A percentile compares a stretch with the other conserved stretches of the same genome.
These are phyloP conservation scores for Etia nguti DNA, from an alignment of 2,113 vertebrate genomes.

Conservation along the genomic window DNA sequence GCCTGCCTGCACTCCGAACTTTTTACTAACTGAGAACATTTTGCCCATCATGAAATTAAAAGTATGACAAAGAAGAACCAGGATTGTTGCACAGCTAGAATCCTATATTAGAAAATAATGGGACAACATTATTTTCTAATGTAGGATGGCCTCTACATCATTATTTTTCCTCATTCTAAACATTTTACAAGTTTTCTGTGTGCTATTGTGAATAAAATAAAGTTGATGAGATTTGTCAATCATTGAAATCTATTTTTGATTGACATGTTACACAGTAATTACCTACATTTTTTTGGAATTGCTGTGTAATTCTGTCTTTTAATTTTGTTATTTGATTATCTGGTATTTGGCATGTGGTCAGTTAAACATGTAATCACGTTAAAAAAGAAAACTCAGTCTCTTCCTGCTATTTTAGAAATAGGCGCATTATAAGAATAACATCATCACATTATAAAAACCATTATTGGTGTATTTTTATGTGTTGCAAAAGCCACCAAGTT, in stretches of 20 bases:
- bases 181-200: not conserved
- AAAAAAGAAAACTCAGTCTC: not conserved
- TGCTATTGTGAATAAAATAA: not conserved
- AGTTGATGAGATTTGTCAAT: not conserved
- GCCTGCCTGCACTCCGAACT: too few species aligned
- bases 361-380: not conserved
- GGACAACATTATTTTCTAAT: not conserved
- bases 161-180: not conserved
- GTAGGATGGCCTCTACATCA: not conserved
- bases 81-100: too few species aligned
- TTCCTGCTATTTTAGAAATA: not conserved
- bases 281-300: not conserved
- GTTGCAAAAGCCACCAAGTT: not conserved
- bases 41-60: too few species aligned
- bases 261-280: not conserved
- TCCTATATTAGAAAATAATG: not conserved
- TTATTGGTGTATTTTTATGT: not conserved
- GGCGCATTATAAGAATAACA: not conserved
- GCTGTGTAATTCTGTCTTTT: not conserved
- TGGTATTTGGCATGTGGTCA: not conserved
- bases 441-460: not conserved
- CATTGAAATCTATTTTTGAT: not conserved
- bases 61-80: too few species aligned
- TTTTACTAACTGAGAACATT: too few species aligned
- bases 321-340: not conserved